These are phyloP conservation scores for Seriola rivoliana DNA, from an alignment of 2,113 vertebrate species.

Conservation along the genomic window DNA sequence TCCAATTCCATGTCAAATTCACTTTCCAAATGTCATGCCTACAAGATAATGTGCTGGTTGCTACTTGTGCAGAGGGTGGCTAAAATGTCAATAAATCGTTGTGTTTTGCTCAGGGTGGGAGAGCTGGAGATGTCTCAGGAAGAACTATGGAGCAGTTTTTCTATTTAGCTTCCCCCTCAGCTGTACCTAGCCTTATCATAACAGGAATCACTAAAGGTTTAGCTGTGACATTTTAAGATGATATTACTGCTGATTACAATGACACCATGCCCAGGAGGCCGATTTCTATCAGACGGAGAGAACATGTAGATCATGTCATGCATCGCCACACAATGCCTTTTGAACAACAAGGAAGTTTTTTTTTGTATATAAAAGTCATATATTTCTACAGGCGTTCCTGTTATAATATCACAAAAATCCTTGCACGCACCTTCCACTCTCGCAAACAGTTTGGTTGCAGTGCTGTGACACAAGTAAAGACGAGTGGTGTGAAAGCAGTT, in stretches of 20 bases:
- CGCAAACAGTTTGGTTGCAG: slow-evolving; percentile 16
- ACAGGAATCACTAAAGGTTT: slow-evolving; percentile 64
- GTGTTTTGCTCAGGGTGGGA: slow-evolving; percentile 70
- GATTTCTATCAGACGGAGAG: slow-evolving; percentile 61
- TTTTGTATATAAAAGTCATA: slow-evolving; percentile 64
- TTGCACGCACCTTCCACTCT: background rate
- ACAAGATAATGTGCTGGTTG: slow-evolving; percentile 70
- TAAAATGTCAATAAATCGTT: slow-evolving; percentile 83
- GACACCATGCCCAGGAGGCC: slow-evolving; percentile 60
- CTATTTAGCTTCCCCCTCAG: slow-evolving; percentile 68
- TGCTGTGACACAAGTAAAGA: slow-evolving; percentile 34
- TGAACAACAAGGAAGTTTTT: slow-evolving; percentile 30
- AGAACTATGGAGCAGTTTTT: slow-evolving; percentile 63
- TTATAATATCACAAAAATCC: slow-evolving; percentile 26
- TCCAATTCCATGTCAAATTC: slow-evolving; percentile 65
- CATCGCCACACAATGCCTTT: slow-evolving; percentile 53
- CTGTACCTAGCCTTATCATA: slow-evolving; percentile 63
- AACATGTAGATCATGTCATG: slow-evolving; percentile 65
- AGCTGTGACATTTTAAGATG: slow-evolving; percentile 77
- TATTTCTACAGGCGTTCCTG: slow-evolving; percentile 59
- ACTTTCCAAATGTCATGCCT: slow-evolving; percentile 57
- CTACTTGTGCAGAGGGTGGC: slow-evolving; percentile 64
- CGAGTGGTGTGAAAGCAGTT: slow-evolving; percentile 41
- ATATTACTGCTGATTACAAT: slow-evolving; percentile 75
- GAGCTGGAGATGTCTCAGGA: slow-evolving; percentile 58